Base-by-base conservation (phyloP, 2,113 vertebrate species). In the Cygnus atratus region DNA sequence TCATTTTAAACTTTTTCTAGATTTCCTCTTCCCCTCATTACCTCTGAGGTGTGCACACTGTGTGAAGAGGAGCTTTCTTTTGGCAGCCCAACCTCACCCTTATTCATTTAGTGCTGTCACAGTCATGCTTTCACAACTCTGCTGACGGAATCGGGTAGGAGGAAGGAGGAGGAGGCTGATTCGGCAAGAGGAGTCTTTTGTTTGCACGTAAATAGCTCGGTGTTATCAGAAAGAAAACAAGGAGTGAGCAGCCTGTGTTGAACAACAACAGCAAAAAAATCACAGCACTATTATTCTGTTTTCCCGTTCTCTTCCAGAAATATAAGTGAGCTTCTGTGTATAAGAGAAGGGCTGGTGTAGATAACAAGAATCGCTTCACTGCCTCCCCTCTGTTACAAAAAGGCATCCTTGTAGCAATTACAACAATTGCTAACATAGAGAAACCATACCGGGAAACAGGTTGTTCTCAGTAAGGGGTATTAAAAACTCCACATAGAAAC, bases 61-160 rank as follows among this genome's bases (percentile, higher is more conserved):
- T 37, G 44, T 46, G 73, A 96, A 93, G 62, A 80, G 35, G 52
- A 84, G 66, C 52, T 82, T 86, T 62, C 86, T 90, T 57, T 65
- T 92, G 62, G 68, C 80, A 79, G 54, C 37, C 74, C 77, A 93
- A 54, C 41, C 73, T 88, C 76, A 78, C 77, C 77, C 77, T 76
- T 76, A 87, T 10, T 94, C 87, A 87, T 92, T 91, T 90, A 65
- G 25, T 62, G 29, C 66, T 87, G 79, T 87, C 88, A 76, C 77
- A 74, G 84, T 89, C 86, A 87, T 35, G 77, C 84, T 92, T 93
- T 87, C 95, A 80, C 80, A 95, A 93, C 70, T 94, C 58, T 84
- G 92, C 90, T 96, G 95, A 97, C 3, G 25, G 92, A 93, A 95
- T 89, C 70, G 87, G 77, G 95, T 89, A 88, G 93, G 86, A 96